Percentiles rank a stretch among this genome's conserved stretches.
Conservation (phyloP, 2,888 invertebrate genomes). For the Capitulum mitella region DNA sequence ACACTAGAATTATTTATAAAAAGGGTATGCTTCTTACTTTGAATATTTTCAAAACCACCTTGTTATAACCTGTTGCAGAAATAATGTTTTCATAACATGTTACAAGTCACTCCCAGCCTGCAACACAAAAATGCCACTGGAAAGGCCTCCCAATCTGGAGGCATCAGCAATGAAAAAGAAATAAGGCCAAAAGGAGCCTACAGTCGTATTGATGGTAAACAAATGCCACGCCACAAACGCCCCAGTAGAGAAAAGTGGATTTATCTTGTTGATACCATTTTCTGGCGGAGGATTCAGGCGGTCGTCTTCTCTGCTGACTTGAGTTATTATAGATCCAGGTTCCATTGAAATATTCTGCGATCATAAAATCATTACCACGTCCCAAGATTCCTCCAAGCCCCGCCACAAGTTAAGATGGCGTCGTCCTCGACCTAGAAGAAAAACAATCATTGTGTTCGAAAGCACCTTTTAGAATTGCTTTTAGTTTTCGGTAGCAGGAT, state of each 20-base stretch:
- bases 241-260: background rate
- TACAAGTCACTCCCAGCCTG: too few species aligned
- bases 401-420: conserved; percentile 3
- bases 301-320: conserved; percentile 96
- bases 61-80: too few species aligned
- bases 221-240: background rate
- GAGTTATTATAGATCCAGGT: conserved; percentile 98
- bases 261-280: background rate
- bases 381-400: background rate
- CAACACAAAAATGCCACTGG: too few species aligned
- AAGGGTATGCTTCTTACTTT: too few species aligned
- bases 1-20: too few species aligned
- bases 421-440: background rate
- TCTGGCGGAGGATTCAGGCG: conserved; percentile 52
- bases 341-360: conserved; percentile 64
- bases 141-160: too few species aligned
- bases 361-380: background rate
- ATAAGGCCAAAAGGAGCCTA: too few species aligned
- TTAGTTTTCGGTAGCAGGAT: too few species aligned
- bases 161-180: too few species aligned
- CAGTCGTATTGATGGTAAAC: too few species aligned
- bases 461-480: background rate
- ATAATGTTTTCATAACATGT: too few species aligned
- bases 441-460: background rate
- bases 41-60: too few species aligned